Evolutionary conservation across 2,113 vertebrate species (phyloP), one percentile per base, ranked within the genome.

Genomic region (Drymodes brunneopygia): DNA sequence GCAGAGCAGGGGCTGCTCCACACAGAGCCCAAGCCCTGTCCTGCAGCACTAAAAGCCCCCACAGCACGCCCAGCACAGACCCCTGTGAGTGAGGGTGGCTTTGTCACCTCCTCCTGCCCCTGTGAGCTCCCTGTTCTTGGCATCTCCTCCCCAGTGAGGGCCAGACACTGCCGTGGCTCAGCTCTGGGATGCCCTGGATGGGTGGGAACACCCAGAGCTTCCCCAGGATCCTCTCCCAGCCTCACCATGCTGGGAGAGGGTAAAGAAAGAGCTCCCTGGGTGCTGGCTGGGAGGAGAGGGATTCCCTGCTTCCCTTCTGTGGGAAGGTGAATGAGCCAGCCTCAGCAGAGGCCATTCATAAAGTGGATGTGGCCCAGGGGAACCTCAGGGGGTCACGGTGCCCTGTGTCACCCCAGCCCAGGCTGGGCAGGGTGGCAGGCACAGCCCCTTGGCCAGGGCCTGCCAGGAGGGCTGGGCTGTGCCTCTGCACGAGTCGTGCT

Each of bases 51-150:
- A 6, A 56, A 16, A 22, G 14, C 71, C 33, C 22, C 4, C 7
- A 0, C 10, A 22, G 28, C 7, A 3, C 2, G 18, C n/a, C 19
- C 42, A 21, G 78, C 28, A 13, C 4, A 2, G 24, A 42, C 0
- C 1, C 2, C 42, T 22, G 62, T 1, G 6, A 18, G 35, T 2
- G 22, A 2, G 0, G 22, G 4, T 6, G 22, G 15, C 1, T 18
- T 33, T 57, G 40, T 19, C 45, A 17, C 4, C 0, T 15, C 70
- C 35, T 51, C 24, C 53, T 42, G 22, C 18, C 69, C 27, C 78
- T 36, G 14, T 0, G 1, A 58, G 40, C n/a, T 78, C 2, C 0
- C 25, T 7, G 31, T 6, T 17, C 31, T 22, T 11, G n/a, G 53
- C 54, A 22, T 18, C 18, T 22, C 44, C 57, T 73, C 67, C 92